Percentiles rank a stretch among this genome's conserved stretches.
Evolutionary conservation across 1,140 invertebrate genomes (phyloP).

Genomic region (Paraescarpia echinospica): DNA sequence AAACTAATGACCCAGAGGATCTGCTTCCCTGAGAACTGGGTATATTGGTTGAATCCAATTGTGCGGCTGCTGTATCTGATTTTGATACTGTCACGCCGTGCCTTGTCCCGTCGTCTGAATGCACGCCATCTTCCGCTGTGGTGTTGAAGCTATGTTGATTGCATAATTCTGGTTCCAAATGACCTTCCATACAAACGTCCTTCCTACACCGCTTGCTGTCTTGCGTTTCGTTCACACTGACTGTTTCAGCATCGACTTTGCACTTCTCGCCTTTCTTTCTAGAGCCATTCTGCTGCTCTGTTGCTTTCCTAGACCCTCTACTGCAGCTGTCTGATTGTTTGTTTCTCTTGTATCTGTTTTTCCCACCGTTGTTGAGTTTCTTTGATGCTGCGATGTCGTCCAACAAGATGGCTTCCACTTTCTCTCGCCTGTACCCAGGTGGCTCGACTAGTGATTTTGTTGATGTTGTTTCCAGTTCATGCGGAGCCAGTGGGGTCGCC

Average conservation of each 20-base stretch:
- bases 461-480: slow-evolving; percentile 60
- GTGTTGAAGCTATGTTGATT: neutral
- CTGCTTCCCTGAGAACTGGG: neutral
- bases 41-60: neutral
- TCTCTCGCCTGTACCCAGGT: slow-evolving; percentile 5
- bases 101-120: neutral
- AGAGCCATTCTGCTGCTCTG: neutral
- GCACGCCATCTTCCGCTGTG: neutral
- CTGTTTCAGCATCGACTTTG: neutral
- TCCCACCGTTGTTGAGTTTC: neutral
- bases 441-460: slow-evolving; percentile 26
- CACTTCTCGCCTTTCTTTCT: neutral
- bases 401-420: slow-evolving; percentile 13
- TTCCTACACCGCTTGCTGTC: neutral
- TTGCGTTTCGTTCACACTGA: neutral
- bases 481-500: slow-evolving; percentile 69
- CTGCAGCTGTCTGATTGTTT: slow-evolving; percentile 11
- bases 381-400: too few species aligned
- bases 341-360: neutral
- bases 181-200: neutral
- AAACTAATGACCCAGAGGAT: neutral
- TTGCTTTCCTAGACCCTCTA: neutral
- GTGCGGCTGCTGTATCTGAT: neutral
- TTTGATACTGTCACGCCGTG: neutral
- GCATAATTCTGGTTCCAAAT: neutral